Conservation (phyloP, 2,113 vertebrate genomes). For the Gobiocypris rarus region DNA sequence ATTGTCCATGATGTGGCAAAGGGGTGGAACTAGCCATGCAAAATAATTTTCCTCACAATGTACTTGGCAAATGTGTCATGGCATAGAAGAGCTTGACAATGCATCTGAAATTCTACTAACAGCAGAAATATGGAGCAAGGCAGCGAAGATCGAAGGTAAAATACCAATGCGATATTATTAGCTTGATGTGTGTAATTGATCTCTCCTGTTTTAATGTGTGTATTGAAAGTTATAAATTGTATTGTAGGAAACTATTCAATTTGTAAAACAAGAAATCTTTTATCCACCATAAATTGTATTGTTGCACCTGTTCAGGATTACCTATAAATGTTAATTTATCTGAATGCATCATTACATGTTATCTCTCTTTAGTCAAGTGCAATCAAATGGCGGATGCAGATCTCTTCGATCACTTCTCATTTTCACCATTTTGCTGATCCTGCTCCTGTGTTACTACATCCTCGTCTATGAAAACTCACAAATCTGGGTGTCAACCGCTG, state of each 20-base stretch:
- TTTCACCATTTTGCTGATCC: constrained; percentile 17
- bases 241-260: neutral
- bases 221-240: neutral
- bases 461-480: neutral
- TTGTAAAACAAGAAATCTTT: neutral
- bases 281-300: neutral
- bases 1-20: neutral
- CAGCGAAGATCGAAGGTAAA: constrained; percentile 36
- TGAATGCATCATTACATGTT: too few relatives aligned
- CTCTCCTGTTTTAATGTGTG: neutral
- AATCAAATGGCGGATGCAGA: neutral
- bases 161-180: neutral
- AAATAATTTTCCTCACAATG: neutral
- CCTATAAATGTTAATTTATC: neutral
- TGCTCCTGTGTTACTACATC: constrained; percentile 28
- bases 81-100: neutral
- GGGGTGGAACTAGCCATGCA: neutral
- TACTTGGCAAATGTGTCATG: too few relatives aligned
- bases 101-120: neutral
- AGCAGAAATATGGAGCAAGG: constrained; percentile 36
- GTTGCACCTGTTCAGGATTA: neutral
- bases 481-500: neutral
- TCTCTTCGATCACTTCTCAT: neutral
- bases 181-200: neutral
- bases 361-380: constrained; percentile 29